phyloP scores from a whole-genome alignment of 2,888 invertebrate species.

The Quadroppia sp. region DNA sequence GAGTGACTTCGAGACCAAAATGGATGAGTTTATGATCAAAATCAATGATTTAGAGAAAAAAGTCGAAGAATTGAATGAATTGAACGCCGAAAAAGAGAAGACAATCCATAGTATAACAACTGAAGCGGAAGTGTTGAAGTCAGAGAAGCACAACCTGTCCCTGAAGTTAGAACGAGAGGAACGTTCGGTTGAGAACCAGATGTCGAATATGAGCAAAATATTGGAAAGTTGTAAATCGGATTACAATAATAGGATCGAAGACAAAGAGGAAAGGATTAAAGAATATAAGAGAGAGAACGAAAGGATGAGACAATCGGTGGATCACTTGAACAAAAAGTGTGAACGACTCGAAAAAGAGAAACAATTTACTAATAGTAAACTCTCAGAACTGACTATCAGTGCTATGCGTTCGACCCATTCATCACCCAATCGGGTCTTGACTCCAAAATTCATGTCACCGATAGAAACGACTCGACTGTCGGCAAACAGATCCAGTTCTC shows the following conservation, averaged over 20 bases:
- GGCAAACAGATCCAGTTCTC: neutral
- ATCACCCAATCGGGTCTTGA: neutral
- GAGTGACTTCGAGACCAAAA: neutral
- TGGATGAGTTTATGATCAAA: neutral
- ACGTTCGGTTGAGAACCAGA: neutral
- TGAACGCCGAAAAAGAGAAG: neutral
- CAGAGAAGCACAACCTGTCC: neutral
- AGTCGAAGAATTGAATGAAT: neutral
- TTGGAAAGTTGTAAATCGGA: slow-evolving; percentile 25
- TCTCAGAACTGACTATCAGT: slow-evolving; percentile 7
- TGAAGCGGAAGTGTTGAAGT: neutral
- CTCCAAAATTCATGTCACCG: slow-evolving; percentile 16
- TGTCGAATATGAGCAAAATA: neutral
- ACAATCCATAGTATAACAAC: neutral
- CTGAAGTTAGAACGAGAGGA: neutral
- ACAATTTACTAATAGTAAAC: neutral
- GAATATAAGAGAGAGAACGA: neutral
- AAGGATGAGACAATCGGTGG: neutral
- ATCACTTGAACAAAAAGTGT: neutral
- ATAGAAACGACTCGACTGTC: neutral
- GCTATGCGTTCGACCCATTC: neutral
- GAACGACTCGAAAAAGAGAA: neutral
- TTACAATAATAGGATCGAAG: slow-evolving; percentile 9
- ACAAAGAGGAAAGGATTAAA: slow-evolving; percentile 7
- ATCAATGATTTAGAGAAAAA: neutral